Conservation (phyloP, 2,888 invertebrate species). For the Dromius quadrimaculatus region DNA sequence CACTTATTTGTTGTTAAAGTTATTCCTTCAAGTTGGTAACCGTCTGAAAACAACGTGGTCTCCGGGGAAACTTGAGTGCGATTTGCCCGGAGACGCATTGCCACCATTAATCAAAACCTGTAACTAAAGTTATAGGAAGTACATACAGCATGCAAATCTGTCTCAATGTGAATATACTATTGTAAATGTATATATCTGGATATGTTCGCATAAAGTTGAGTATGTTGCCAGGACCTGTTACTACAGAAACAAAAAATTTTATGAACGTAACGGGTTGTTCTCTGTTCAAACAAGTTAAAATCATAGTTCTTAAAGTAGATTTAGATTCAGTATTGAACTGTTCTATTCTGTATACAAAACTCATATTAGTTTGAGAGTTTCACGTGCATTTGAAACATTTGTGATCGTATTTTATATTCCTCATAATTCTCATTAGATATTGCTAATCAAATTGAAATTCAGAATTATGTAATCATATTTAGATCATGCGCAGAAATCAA, state of each 20-base stretch:
- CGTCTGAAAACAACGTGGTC: constrained; percentile 3
- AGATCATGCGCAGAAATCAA: too few relatives aligned
- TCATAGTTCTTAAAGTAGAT: too few relatives aligned
- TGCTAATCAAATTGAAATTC: too few relatives aligned
- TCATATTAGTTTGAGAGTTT: too few relatives aligned
- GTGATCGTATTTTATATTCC: too few relatives aligned
- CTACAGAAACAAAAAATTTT: not conserved
- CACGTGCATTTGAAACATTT: too few relatives aligned
- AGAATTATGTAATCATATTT: too few relatives aligned
- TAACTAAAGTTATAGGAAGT: constrained; percentile 30
- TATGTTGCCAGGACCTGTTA: not conserved
- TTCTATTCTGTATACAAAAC: too few relatives aligned
- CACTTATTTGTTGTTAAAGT: not conserved
- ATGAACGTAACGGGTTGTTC: too few relatives aligned
- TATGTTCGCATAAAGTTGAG: constrained; percentile 1
- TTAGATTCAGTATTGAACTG: too few relatives aligned
- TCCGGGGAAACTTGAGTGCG: constrained; percentile 4
- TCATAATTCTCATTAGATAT: too few relatives aligned
- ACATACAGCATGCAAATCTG: constrained; percentile 11
- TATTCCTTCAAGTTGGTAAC: constrained; percentile 9
- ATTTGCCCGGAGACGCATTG: constrained; percentile 29
- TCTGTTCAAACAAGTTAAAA: too few relatives aligned
- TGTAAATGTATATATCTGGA: not conserved
- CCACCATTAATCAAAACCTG: constrained; percentile 38
- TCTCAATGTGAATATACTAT: constrained; percentile 4